Percentiles rank a stretch among this genome's conserved stretches.
Evolutionary conservation across 1,140 invertebrate genomes (phyloP).

Genomic region (Protaetia brevitarsis): DNA sequence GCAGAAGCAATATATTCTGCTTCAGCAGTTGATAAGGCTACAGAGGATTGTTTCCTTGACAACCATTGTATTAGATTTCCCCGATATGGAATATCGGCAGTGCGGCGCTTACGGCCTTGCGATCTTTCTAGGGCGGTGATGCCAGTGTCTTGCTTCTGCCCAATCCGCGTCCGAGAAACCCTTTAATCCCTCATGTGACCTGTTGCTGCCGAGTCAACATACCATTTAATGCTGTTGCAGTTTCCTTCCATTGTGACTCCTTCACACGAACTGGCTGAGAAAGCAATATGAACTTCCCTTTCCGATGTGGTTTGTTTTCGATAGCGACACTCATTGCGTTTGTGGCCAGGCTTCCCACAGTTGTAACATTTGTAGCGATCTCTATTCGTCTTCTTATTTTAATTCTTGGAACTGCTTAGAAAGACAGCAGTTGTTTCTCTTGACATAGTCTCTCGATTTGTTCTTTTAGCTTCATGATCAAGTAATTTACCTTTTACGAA

Average conservation of each 20-base stretch:
- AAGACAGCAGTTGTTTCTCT: background rate
- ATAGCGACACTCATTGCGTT: background rate
- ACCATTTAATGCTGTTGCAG: no score
- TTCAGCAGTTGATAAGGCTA: background rate
- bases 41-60: background rate
- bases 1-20: background rate
- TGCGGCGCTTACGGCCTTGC: background rate
- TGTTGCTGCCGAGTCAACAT: no score
- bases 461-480: constrained; percentile 48
- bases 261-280: no score
- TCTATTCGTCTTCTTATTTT: background rate
- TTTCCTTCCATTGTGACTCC: no score
- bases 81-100: background rate
- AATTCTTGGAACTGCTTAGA: background rate
- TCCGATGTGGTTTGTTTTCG: background rate
- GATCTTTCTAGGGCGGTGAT: no score
- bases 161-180: background rate
- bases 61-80: background rate
- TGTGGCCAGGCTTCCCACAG: background rate
- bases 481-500: constrained; percentile 48
- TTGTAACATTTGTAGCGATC: background rate
- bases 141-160: background rate
- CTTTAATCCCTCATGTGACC: background rate
- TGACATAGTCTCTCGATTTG: background rate
- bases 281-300: background rate